phyloP scores from a whole-genome alignment of 2,888 invertebrate species.

The Corbicula japonica region DNA sequence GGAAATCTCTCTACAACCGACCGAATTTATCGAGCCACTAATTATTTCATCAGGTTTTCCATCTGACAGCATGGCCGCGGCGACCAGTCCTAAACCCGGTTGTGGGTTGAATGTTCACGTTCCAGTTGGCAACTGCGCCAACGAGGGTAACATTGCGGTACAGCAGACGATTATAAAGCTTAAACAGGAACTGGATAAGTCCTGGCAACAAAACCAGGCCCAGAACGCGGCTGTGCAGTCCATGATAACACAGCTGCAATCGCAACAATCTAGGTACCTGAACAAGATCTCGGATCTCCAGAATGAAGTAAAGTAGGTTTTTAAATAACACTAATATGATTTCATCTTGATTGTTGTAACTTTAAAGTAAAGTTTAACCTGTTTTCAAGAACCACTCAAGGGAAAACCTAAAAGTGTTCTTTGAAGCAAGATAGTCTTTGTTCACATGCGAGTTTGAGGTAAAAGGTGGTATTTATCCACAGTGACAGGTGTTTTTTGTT shows the following conservation, averaged over 20 bases:
- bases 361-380: too few relatives aligned
- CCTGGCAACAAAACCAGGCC: slow-evolving; percentile 63
- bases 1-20: not conserved
- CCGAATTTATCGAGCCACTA: slow-evolving; percentile 23
- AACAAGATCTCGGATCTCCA: slow-evolving; percentile 66
- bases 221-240: slow-evolving; percentile 64
- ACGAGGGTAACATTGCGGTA: slow-evolving; percentile 59
- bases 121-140: slow-evolving; percentile 59
- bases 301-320: slow-evolving; percentile 62
- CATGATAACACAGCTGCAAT: slow-evolving; percentile 46
- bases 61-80: not conserved
- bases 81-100: slow-evolving; percentile 24
- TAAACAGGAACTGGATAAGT: slow-evolving; percentile 60
- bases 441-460: too few relatives aligned
- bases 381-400: too few relatives aligned
- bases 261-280: slow-evolving; percentile 60
- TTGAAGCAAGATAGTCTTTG: too few relatives aligned
- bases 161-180: slow-evolving; percentile 59
- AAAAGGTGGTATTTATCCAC: too few relatives aligned
- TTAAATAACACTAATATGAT: too few relatives aligned
- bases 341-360: too few relatives aligned
- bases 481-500: too few relatives aligned
- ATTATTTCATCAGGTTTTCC: slow-evolving; percentile 1
- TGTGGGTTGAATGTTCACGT: slow-evolving; percentile 63
- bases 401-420: too few relatives aligned